Conservation (phyloP, 2,113 vertebrate genomes). For the Vidua macroura region DNA sequence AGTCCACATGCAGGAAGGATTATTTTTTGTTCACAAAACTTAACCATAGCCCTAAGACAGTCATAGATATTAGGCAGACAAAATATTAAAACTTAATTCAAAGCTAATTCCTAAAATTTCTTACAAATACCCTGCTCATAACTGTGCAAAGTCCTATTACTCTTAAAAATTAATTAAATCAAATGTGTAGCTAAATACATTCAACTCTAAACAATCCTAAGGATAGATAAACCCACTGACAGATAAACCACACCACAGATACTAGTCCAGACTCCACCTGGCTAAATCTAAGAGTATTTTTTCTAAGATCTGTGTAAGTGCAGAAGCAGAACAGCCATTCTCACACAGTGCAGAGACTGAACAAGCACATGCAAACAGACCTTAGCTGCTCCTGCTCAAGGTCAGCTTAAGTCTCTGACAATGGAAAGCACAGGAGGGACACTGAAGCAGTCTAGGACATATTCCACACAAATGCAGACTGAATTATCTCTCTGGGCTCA, state of each 20-base stretch:
- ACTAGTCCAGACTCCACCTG: background rate
- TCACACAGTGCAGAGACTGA: background rate
- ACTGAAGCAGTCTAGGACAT: too few relatives aligned
- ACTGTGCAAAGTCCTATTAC: background rate
- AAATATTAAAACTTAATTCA: background rate
- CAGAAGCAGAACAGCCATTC: background rate
- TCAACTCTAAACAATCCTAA: background rate
- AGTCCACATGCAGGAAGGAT: background rate
- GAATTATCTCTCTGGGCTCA: background rate
- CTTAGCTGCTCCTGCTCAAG: background rate
- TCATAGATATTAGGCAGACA: background rate
- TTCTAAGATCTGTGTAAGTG: background rate
- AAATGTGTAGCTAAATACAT: background rate
- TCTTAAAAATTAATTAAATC: background rate
- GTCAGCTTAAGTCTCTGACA: background rate
- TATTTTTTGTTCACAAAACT: background rate
- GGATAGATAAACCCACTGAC: rapidly evolving
- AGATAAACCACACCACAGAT: background rate
- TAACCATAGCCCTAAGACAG: background rate
- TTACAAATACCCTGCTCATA: background rate
- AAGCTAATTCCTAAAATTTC: background rate
- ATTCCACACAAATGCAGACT: background rate
- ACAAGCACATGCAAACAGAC: rapidly evolving
- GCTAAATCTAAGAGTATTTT: background rate
- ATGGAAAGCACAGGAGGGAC: background rate